These are phyloP conservation scores for Plebejus melissa DNA, from an alignment of 2,888 invertebrate species.

Conservation along the genomic window DNA sequence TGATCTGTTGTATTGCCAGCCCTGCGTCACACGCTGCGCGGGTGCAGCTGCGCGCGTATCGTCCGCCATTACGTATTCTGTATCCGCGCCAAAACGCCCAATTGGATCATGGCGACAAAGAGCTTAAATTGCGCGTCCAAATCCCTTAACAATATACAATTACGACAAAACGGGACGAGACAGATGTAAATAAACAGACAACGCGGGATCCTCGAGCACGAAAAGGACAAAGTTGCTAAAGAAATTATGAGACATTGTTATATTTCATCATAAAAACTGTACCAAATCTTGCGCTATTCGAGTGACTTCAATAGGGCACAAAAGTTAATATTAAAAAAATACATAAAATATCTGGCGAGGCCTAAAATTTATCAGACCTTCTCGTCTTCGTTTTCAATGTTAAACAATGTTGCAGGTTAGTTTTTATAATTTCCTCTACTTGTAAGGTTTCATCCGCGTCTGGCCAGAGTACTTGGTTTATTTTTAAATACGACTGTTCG, in stretches of 20 bases:
- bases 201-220: slow-evolving; percentile 25
- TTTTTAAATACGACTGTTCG: not conserved
- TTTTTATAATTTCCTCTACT: slow-evolving; percentile 14
- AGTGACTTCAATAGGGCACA: not conserved
- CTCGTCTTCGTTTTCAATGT: not conserved
- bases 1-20: not conserved
- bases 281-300: slow-evolving; percentile 15
- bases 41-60: slow-evolving; percentile 67
- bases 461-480: not conserved
- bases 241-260: slow-evolving; percentile 33
- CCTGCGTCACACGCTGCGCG: slow-evolving; percentile 46
- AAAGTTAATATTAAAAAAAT: not conserved
- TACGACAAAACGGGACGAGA: slow-evolving; percentile 63
- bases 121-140: slow-evolving; percentile 76
- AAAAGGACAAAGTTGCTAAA: slow-evolving; percentile 24
- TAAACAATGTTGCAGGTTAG: slow-evolving; percentile 10
- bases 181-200: slow-evolving; percentile 74
- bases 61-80: slow-evolving; percentile 76
- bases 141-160: slow-evolving; percentile 64
- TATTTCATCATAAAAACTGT: slow-evolving; percentile 35
- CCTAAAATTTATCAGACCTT: not conserved
- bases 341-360: not conserved
- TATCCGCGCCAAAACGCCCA: slow-evolving; percentile 73
- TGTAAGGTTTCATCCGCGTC: slow-evolving; percentile 13
- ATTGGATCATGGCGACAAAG: slow-evolving; percentile 75